Evolutionary conservation across 2,888 invertebrate species (phyloP), one percentile per base, ranked within the genome.

Genomic region (Xanthia icteritia): DNA sequence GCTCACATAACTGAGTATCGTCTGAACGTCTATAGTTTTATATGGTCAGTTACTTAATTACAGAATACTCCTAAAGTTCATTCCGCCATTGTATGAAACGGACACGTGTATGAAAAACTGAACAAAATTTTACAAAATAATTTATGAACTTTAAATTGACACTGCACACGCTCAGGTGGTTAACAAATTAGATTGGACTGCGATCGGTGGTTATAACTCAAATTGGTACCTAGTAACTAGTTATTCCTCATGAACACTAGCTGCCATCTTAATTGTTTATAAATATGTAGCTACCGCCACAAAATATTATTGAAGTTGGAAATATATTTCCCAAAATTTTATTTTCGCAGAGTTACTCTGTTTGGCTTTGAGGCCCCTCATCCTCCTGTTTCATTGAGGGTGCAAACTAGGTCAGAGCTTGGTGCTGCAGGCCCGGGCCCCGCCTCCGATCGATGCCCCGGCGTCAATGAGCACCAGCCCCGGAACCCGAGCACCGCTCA

Each of bases 381-480:
- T 85, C 89, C 91, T 90, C 91, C 89, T 88, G 84, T 91, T 93
- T 93, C 96, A 96, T 96, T 96, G 95, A 96, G 92, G 91, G 91
- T 90, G 90, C 88, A 90, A 96, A 95, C 91, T 95, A 90, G 96
- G 96, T 95, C 95, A 95, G 81, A 90, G 91, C 92, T 92, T 88
- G 91, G 77, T 87, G 92, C 89, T 93, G 93, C 94, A 94, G 90
- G 89, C 80, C 92, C 92, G 92, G 92, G 91, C 90, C 85, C 91
- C 90, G 90, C 88, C 90, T 88, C 89, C 88, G 94, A 95, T 96
- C 96, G 94, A 95, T 95, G 90, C 81, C 80, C 89, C 92, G 91
- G 92, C 95, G 92, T 95, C 96, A 95, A 95, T 95, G 94, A 91
- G 93, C 77, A 90, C 88, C 89, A 89, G 86, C 90, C 89, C 90